These are phyloP conservation scores for Pollenia amentaria DNA, from an alignment of 2,888 invertebrate genomes.

Conservation along the genomic window DNA sequence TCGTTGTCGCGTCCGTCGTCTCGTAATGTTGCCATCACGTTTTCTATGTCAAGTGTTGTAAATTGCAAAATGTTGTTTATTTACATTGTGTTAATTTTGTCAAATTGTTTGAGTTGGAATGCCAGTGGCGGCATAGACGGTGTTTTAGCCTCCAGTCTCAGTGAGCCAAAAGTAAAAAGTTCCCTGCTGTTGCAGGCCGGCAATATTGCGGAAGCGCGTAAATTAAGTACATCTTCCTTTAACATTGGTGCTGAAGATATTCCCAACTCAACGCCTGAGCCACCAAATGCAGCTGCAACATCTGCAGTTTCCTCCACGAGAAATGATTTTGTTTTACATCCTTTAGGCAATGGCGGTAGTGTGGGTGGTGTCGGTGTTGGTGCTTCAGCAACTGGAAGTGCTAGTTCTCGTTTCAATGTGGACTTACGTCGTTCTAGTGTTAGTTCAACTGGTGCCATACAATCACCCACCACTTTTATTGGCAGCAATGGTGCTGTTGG, in stretches of 20 bases:
- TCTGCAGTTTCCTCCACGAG: slow-evolving; percentile 41
- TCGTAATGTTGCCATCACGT: slow-evolving; percentile 69
- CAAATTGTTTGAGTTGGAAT: slow-evolving; percentile 57
- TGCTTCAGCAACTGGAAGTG: slow-evolving; percentile 68
- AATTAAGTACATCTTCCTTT: slow-evolving; percentile 32
- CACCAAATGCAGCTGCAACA: neutral
- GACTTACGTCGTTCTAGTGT: slow-evolving; percentile 70
- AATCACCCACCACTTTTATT: slow-evolving; percentile 71
- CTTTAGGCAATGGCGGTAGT: slow-evolving; percentile 16
- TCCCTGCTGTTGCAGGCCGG: slow-evolving; percentile 21
- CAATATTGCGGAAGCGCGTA: slow-evolving; percentile 34
- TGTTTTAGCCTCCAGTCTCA: slow-evolving; percentile 54
- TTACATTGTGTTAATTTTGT: slow-evolving; percentile 69
- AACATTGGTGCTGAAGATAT: slow-evolving; percentile 12
- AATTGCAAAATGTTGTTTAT: slow-evolving; percentile 70
- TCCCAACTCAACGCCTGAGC: neutral
- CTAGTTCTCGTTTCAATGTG: slow-evolving; percentile 71
- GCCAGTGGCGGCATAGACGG: neutral
- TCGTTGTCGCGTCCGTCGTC: slow-evolving; percentile 42
- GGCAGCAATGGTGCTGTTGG: slow-evolving; percentile 54
- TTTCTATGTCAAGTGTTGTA: slow-evolving; percentile 71
- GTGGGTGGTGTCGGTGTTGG: slow-evolving; percentile 35
- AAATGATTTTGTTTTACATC: slow-evolving; percentile 53
- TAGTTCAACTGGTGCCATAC: slow-evolving; percentile 68
- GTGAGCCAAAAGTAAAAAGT: slow-evolving; percentile 53